These are phyloP conservation scores for Phortica okadai DNA, from an alignment of 2,888 invertebrate genomes.

Conservation along the genomic window DNA sequence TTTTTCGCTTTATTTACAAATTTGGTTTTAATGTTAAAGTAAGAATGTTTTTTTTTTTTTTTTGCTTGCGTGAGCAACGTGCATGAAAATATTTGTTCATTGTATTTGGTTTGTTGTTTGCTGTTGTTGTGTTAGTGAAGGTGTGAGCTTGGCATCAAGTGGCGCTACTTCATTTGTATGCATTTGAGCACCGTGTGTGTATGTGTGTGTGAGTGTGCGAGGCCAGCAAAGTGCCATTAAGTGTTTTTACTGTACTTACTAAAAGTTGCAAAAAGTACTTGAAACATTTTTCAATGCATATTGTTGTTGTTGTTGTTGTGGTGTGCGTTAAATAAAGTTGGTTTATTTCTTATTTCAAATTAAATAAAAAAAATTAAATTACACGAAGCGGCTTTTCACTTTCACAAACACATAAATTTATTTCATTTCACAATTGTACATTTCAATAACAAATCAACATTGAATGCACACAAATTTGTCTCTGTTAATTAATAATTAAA, in stretches of 20 bases:
- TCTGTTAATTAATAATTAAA: too few species aligned
- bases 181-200: background rate
- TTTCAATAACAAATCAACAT: too few species aligned
- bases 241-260: background rate
- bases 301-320: background rate
- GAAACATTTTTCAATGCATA: background rate
- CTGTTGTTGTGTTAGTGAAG: background rate
- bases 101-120: background rate
- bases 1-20: conserved; percentile 64
- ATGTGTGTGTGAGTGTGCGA: background rate
- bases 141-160: background rate
- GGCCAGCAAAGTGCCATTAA: background rate
- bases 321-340: too few species aligned
- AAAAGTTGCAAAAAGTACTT: background rate
- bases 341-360: too few species aligned
- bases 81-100: conserved; percentile 36
- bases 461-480: too few species aligned
- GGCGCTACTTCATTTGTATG: conserved; percentile 17
- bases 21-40: conserved; percentile 70
- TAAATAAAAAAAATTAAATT: too few species aligned
- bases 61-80: conserved; percentile 30
- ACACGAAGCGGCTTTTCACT: too few species aligned
- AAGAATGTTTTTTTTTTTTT: conserved; percentile 45
- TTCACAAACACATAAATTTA: too few species aligned
- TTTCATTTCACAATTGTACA: too few species aligned